Evolutionary conservation across 1,140 invertebrate genomes (phyloP).

Genomic region (Proctacanthus coquilletti): DNA sequence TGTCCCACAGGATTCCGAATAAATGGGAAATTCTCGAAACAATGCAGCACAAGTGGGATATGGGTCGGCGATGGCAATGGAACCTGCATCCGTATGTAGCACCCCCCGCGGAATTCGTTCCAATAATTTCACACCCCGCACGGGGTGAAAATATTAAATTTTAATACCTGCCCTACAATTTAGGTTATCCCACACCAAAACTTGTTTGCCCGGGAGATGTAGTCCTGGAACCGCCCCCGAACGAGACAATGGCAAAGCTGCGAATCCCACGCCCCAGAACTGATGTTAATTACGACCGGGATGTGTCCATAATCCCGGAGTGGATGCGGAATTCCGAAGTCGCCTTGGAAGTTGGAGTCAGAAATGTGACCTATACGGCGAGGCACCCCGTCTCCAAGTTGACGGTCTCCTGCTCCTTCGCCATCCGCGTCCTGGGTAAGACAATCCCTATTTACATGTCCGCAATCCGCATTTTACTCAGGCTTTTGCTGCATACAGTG

Average conservation of each 20-base stretch:
- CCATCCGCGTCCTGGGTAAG: slow-evolving; percentile 30
- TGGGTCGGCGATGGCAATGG: slow-evolving; percentile 32
- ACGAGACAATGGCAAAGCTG: slow-evolving; percentile 29
- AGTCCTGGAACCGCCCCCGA: slow-evolving; percentile 26
- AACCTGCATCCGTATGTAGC: slow-evolving; percentile 31
- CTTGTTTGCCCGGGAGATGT: slow-evolving; percentile 32
- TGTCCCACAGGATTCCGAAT: slow-evolving; percentile 31
- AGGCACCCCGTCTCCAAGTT: slow-evolving; percentile 32
- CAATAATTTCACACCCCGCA: too few relatives aligned
- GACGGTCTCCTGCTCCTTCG: slow-evolving; percentile 29
- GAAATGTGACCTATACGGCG: slow-evolving; percentile 31
- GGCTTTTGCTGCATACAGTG: slow-evolving; percentile 26
- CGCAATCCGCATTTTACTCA: slow-evolving; percentile 7
- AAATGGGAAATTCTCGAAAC: slow-evolving; percentile 31
- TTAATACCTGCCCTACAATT: too few relatives aligned
- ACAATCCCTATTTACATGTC: slow-evolving; percentile 2
- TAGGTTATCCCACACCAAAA: slow-evolving; percentile 31
- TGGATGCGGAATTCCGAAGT: slow-evolving; percentile 33
- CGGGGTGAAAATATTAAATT: too few relatives aligned
- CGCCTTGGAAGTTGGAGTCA: slow-evolving; percentile 27
- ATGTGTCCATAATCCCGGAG: slow-evolving; percentile 31
- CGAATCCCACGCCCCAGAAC: slow-evolving; percentile 32
- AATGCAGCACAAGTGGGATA: slow-evolving; percentile 27
- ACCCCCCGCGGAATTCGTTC: background rate
- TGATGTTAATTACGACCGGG: slow-evolving; percentile 34